phyloP scores from a whole-genome alignment of 1,140 invertebrate genomes.

The Pantala flavescens region DNA sequence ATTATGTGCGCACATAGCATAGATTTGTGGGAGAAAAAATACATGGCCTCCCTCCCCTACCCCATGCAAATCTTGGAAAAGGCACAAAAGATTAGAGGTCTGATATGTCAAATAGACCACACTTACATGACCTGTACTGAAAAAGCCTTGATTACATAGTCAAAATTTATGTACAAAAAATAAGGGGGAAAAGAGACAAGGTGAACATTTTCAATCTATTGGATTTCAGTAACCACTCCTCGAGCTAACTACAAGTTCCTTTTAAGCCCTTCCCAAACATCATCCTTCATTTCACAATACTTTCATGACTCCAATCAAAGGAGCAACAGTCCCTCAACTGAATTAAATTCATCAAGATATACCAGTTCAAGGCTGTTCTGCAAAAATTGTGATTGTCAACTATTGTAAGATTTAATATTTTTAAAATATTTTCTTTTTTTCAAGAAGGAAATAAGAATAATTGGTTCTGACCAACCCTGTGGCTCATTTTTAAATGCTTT shows the following conservation, averaged over 20 bases:
- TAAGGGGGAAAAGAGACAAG: background rate
- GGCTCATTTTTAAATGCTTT: background rate
- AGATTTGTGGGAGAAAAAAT: conserved; percentile 3
- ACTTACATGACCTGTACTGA: conserved; percentile 9
- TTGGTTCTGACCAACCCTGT: conserved; percentile 7
- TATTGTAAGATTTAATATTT: conserved; percentile 3
- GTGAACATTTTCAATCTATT: conserved; percentile 2
- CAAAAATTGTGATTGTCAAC: conserved; percentile 8
- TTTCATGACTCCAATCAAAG: background rate
- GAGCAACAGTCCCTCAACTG: background rate
- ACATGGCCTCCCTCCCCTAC: conserved; percentile 1
- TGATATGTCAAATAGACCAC: background rate
- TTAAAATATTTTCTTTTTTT: background rate
- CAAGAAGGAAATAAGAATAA: conserved; percentile 1
- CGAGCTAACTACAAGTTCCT: background rate
- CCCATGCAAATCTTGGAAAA: conserved; percentile 9
- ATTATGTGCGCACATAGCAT: background rate
- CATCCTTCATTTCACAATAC: background rate
- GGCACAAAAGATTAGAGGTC: conserved; percentile 8
- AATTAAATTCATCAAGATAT: background rate
- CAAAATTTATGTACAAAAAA: background rate
- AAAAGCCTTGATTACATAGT: background rate
- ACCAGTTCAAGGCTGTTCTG: background rate
- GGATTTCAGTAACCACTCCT: background rate
- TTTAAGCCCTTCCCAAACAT: background rate